Percentiles rank a stretch among this genome's conserved stretches.
These are phyloP conservation scores for Lithobates sylvaticus DNA, from an alignment of 2,797 vertebrate genomes.

Conservation along the genomic window DNA sequence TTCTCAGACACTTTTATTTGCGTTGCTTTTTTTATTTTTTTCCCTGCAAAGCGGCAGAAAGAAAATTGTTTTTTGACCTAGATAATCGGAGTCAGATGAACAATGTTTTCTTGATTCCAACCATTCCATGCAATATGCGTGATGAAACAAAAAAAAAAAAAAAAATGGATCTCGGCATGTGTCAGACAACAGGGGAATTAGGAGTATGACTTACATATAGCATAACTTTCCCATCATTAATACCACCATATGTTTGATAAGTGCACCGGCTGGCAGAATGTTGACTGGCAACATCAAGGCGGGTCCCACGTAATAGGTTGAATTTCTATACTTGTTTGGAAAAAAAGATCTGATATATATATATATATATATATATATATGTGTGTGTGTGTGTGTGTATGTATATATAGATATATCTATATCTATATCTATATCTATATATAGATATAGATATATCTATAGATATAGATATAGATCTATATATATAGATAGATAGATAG, in stretches of 20 bases:
- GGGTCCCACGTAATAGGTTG: too few relatives aligned
- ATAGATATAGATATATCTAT: too few relatives aligned
- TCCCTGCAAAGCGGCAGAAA: neutral
- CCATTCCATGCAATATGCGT: conserved; percentile 17
- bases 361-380: too few relatives aligned
- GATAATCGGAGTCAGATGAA: neutral
- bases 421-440: too few relatives aligned
- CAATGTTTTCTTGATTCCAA: conserved; percentile 10
- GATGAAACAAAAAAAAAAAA: conserved; percentile 8
- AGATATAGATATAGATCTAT: too few relatives aligned
- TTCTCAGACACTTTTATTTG: conserved; percentile 29
- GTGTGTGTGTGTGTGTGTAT: too few relatives aligned
- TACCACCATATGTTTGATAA: conserved; percentile 2
- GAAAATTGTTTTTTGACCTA: conserved; percentile 22
- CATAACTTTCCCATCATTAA: conserved; percentile 29
- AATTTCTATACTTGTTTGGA: too few relatives aligned
- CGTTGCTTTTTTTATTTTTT: neutral
- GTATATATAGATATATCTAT: too few relatives aligned
- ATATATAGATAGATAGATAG: too few relatives aligned
- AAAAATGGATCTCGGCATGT: conserved; percentile 21
- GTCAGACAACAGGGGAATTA: conserved; percentile 40
- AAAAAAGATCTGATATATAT: too few relatives aligned
- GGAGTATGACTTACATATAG: conserved; percentile 9
- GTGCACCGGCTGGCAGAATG: neutral
- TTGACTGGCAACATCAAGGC: too few relatives aligned